These are phyloP conservation scores for Uromys caudimaculatus DNA, from an alignment of 2,797 vertebrate genomes.

Conservation along the genomic window DNA sequence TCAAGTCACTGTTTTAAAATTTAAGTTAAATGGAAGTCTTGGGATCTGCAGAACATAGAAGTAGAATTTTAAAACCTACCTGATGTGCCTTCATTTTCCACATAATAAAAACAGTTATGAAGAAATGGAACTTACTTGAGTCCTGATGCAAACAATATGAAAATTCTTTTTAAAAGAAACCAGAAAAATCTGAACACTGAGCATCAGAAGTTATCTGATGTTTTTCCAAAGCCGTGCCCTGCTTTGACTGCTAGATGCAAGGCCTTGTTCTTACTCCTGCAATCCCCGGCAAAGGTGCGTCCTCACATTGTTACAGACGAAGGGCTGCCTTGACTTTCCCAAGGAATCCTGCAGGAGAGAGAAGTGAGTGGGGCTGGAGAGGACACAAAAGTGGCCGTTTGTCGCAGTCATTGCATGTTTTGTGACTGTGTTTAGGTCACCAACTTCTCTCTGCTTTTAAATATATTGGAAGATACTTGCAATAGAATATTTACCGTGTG, in stretches of 20 bases:
- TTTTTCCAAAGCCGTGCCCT: not conserved
- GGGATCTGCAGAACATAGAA: not conserved
- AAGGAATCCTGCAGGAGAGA: not conserved
- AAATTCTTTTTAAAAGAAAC: not conserved
- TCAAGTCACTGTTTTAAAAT: constrained; percentile 2
- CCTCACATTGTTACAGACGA: not conserved
- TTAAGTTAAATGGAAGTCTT: constrained; percentile 7
- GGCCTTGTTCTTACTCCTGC: not conserved
- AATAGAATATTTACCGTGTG: not conserved
- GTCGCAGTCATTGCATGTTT: not conserved
- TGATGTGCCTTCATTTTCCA: not conserved
- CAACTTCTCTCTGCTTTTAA: not conserved
- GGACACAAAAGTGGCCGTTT: not conserved
- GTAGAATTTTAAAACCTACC: not conserved
- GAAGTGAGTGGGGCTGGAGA: not conserved
- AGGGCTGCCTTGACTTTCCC: not conserved
- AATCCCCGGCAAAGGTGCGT: not conserved
- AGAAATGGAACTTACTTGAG: not conserved
- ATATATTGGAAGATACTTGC: not conserved
- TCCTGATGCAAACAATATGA: not conserved
- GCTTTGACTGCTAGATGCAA: not conserved
- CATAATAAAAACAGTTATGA: not conserved
- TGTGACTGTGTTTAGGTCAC: not conserved
- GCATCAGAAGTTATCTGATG: not conserved
- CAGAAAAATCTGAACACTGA: not conserved